Conservation (phyloP, 2,797 vertebrate species). For the Acridotheres tristis region DNA sequence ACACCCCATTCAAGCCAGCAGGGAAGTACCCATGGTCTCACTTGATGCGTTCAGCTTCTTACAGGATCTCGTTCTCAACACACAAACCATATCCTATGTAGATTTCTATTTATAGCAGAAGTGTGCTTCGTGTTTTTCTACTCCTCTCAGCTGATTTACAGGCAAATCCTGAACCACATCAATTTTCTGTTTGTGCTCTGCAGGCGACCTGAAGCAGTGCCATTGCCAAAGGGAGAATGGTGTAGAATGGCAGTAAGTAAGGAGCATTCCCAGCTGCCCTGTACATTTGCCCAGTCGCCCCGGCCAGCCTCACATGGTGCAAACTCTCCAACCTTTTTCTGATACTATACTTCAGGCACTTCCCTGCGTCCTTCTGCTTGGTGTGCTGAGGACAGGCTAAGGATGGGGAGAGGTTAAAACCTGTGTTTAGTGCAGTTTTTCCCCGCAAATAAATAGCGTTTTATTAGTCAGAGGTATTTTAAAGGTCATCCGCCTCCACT, state of each 20-base stretch:
- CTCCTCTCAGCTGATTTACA: not conserved
- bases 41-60: not conserved
- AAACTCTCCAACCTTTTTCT: not conserved
- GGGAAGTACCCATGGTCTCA: not conserved
- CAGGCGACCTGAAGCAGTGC: not conserved
- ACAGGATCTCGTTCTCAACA: not conserved
- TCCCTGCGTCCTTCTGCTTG: not conserved
- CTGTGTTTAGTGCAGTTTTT: not conserved
- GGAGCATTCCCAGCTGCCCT: not conserved
- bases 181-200: not conserved
- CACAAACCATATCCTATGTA: not conserved
- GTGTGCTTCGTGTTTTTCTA: not conserved
- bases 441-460: not conserved
- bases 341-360: not conserved
- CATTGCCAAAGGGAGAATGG: not conserved
- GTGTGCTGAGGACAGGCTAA: not conserved
- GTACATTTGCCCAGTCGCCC: accelerated
- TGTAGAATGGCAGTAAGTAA: not conserved
- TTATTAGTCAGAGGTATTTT: not conserved
- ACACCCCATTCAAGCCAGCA: not conserved
- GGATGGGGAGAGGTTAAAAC: not conserved
- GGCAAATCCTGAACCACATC: not conserved
- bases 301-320: accelerated
- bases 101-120: not conserved
- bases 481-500: not conserved